Conservation (phyloP, 2,888 invertebrate genomes). For the Mylabris sibirica region DNA sequence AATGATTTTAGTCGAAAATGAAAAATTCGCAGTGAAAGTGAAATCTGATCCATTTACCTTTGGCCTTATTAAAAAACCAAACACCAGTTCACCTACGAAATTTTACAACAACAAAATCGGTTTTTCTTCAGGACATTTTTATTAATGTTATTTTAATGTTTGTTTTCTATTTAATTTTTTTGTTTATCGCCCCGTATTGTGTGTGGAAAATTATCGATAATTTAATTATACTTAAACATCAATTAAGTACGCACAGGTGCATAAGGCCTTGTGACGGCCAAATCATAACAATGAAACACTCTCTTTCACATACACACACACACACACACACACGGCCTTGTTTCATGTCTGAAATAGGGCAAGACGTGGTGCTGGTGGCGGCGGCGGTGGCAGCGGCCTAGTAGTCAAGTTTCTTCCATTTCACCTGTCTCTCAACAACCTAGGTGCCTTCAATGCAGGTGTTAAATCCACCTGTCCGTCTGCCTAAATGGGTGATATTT, state of each 20-base stretch:
- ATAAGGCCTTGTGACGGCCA: conserved; percentile 13
- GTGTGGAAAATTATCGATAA: not conserved
- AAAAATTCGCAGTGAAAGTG: not conserved
- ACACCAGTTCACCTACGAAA: too few relatives aligned
- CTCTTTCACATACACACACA: not conserved
- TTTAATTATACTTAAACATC: not conserved
- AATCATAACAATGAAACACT: conserved; percentile 19
- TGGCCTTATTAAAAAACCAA: not conserved
- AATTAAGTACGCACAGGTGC: conserved; percentile 25
- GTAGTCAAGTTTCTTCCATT: conserved; percentile 12
- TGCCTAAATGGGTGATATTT: not conserved
- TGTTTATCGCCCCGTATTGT: not conserved
- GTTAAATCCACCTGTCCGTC: not conserved
- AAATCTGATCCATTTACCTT: conserved; percentile 4
- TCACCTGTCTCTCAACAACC: not conserved
- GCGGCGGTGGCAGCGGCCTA: conserved; percentile 18
- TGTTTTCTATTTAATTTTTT: not conserved
- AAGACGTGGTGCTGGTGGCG: conserved; percentile 8
- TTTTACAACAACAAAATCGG: too few relatives aligned
- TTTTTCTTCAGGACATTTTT: too few relatives aligned
- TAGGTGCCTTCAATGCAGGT: conserved; percentile 9
- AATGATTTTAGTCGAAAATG: not conserved
- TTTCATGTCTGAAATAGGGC: conserved; percentile 15
- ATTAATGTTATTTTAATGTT: not conserved
- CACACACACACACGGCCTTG: not conserved